Conservation (phyloP, 2,113 vertebrate genomes). For the Passerina amoena region DNA sequence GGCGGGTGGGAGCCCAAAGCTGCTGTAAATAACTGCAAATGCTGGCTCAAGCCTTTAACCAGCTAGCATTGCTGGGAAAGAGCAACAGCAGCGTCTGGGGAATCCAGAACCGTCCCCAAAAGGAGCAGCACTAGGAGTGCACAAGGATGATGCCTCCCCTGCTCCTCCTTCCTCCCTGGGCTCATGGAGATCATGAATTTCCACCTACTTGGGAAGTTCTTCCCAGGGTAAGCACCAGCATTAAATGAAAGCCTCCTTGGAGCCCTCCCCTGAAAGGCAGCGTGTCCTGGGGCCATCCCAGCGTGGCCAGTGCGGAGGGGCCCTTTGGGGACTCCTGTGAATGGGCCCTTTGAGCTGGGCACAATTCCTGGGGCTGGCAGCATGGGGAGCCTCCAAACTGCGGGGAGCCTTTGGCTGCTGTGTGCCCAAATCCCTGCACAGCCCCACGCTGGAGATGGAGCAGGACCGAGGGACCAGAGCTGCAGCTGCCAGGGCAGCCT, state of each 20-base stretch:
- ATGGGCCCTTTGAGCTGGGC: not conserved
- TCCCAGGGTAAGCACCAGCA: not conserved
- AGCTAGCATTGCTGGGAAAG: not conserved
- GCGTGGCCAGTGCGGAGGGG: not conserved
- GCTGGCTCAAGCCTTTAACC: not conserved
- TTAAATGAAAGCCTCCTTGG: conserved; percentile 34
- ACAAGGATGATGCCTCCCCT: not conserved
- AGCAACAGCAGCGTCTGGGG: not conserved
- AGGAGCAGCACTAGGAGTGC: not conserved
- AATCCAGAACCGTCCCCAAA: not conserved
- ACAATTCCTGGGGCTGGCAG: not conserved
- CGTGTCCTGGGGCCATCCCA: not conserved
- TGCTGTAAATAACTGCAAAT: not conserved
- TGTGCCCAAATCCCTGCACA: not conserved
- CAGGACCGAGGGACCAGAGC: not conserved
- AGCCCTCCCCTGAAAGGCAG: not conserved
- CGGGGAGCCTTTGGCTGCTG: not conserved
- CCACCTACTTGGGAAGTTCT: conserved; percentile 19
- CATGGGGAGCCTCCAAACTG: not conserved
- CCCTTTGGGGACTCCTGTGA: not conserved
- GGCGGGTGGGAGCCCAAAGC: not conserved
- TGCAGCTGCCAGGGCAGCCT: not conserved
- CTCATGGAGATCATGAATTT: not conserved
- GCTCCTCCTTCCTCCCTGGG: not conserved
- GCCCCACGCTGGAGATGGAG: not conserved